Evolutionary conservation across 1,140 invertebrate genomes (phyloP), one percentile per base, ranked within the genome.

Genomic region (Brachionus plicatilis): DNA sequence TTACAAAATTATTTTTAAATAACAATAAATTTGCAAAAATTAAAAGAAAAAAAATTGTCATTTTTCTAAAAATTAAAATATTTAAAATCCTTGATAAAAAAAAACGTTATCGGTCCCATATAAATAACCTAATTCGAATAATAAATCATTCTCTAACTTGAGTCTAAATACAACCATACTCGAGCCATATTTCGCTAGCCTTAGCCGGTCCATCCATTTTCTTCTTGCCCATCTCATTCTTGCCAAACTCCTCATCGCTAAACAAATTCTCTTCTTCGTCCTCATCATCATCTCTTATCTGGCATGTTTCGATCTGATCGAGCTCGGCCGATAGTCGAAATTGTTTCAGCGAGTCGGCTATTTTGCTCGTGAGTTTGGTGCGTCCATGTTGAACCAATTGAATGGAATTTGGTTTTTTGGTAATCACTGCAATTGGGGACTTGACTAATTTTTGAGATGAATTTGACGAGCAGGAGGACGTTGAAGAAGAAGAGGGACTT

Each of bases 391-490:
- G 41, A 29, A 82, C 60, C 37, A 82, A 45, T 41, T 82, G 79
- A 37, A 82, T 82, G 7, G 79, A 82, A 45, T 82, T 82, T 14
- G 65, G 53, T 37, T 68, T 68, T 65, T 82, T 82, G 41, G 79
- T 65, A 12, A 82, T 65, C n/a, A 82, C 53, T 27, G 53, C 79
- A 8, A 82, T 60, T 12, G 79, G 65, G 3, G 79, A 68, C 14
- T 82, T 60, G 33, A 68, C 37, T 65, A 68, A 33, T 14, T 82
- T 68, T 17, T 43, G 79, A 37, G 79, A 82, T 65, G 79, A 68
- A 60, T n/a, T 45, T 29, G 79, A 41, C 9, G 79, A 68, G 24
- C 79, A 68, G 3, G 53, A 82, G 9, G 79, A 76, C 47, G 79
- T 82, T 11, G 79, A 68, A 2, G 53, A 82, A 6, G 65, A 68